A percentile compares a stretch with the other conserved stretches of the same genome.
Conservation (phyloP, 2,113 vertebrate species). For the Vulpes vulpes region DNA sequence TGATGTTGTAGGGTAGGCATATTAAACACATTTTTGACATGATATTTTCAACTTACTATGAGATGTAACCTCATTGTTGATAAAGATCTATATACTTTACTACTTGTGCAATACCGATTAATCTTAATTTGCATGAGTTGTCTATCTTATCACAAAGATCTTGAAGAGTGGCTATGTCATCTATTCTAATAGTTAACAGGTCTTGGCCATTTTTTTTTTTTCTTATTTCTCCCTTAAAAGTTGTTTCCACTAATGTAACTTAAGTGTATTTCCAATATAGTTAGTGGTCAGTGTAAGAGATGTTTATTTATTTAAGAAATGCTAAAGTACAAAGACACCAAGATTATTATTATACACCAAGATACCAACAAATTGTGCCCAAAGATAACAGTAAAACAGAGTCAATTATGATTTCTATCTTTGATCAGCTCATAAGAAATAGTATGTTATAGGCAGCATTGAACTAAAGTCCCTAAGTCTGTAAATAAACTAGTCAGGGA, state of each 20-base stretch:
- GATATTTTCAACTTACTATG: not conserved
- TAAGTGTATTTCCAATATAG: slow-evolving; percentile 1
- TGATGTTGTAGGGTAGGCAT: not conserved
- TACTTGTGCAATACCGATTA: slow-evolving; percentile 24
- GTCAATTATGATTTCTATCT: not conserved
- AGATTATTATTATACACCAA: not conserved
- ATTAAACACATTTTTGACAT: not conserved
- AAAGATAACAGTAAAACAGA: not conserved
- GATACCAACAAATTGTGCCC: not conserved
- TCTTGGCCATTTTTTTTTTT: slow-evolving; percentile 22
- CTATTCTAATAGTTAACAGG: not conserved
- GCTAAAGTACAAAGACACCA: not conserved
- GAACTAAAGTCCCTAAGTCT: not conserved
- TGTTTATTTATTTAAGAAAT: slow-evolving; percentile 8
- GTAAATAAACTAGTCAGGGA: not conserved
- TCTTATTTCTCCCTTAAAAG: slow-evolving; percentile 34
- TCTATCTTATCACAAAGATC: slow-evolving; percentile 28
- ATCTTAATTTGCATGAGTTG: slow-evolving; percentile 34
- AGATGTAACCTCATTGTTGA: not conserved
- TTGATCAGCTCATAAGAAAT: not conserved
- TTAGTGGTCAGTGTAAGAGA: not conserved
- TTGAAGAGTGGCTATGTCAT: not conserved
- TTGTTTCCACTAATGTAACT: not conserved
- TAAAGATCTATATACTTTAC: not conserved
- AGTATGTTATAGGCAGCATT: not conserved